Evolutionary conservation across 2,888 invertebrate species (phyloP).

Genomic region (Diplolepis rosae): DNA sequence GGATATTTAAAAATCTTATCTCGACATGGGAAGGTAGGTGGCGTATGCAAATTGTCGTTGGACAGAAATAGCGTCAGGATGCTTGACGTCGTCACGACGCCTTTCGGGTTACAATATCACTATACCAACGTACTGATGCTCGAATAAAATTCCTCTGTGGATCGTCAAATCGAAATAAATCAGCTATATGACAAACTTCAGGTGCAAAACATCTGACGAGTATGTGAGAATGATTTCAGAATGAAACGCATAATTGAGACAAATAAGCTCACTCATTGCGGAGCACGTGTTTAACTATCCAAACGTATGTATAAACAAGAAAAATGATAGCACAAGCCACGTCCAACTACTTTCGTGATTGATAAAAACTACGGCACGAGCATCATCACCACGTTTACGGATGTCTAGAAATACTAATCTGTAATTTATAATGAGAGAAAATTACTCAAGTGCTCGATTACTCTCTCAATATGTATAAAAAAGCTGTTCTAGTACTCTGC

Average conservation of each 20-base stretch:
- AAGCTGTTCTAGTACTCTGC: neutral
- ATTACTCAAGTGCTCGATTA: neutral
- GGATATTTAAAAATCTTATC: neutral
- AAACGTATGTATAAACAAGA: neutral
- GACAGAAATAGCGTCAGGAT: slow-evolving; percentile 56
- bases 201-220: neutral
- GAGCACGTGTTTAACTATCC: slow-evolving; percentile 9
- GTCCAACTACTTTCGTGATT: slow-evolving; percentile 21
- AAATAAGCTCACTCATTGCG: slow-evolving; percentile 23
- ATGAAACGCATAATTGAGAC: slow-evolving; percentile 1
- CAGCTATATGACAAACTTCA: neutral
- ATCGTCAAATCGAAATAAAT: slow-evolving; percentile 28
- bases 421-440: slow-evolving; percentile 20
- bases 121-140: slow-evolving; percentile 32
- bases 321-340: too few relatives aligned
- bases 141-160: slow-evolving; percentile 40
- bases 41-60: slow-evolving; percentile 27
- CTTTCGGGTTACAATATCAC: slow-evolving; percentile 32
- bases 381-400: neutral
- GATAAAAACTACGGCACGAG: slow-evolving; percentile 20
- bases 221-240: neutral
- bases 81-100: slow-evolving; percentile 59
- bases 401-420: neutral
- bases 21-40: slow-evolving; percentile 6
- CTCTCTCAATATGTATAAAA: neutral